phyloP scores from a whole-genome alignment of 2,113 vertebrate genomes.

The Poeciliopsis retropinna region DNA sequence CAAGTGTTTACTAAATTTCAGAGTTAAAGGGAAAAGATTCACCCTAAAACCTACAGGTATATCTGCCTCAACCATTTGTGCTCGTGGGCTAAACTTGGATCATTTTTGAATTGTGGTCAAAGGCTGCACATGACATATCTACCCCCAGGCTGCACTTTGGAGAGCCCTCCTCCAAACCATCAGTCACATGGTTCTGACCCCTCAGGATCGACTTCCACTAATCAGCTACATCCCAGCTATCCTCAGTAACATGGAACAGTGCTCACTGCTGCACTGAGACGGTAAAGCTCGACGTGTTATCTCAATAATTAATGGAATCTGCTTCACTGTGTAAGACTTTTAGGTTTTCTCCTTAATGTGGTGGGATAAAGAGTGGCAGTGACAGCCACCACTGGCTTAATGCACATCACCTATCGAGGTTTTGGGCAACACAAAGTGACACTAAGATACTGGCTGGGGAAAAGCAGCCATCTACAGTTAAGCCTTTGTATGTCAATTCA shows the following conservation, averaged over 20 bases:
- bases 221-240: constrained; percentile 33
- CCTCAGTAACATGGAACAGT: constrained; percentile 41
- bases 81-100: background rate
- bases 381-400: constrained; percentile 68
- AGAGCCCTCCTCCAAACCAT: constrained; percentile 7
- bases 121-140: background rate
- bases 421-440: constrained; percentile 67
- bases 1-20: too few species aligned
- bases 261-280: constrained; percentile 53
- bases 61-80: background rate
- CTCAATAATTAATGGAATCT: constrained; percentile 79
- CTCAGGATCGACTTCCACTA: constrained; percentile 32
- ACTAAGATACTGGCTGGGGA: constrained; percentile 46
- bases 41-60: background rate
- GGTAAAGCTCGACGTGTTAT: constrained; percentile 72
- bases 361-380: constrained; percentile 53
- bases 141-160: background rate
- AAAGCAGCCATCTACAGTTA: constrained; percentile 42
- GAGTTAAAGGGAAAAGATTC: background rate
- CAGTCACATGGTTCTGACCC: constrained; percentile 6
- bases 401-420: constrained; percentile 63
- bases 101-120: background rate
- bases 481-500: constrained; percentile 56
- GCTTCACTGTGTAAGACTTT: constrained; percentile 59
- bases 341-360: constrained; percentile 31